These are phyloP conservation scores for Sebastes jordani DNA, from an alignment of 2,797 vertebrate species.

Conservation along the genomic window DNA sequence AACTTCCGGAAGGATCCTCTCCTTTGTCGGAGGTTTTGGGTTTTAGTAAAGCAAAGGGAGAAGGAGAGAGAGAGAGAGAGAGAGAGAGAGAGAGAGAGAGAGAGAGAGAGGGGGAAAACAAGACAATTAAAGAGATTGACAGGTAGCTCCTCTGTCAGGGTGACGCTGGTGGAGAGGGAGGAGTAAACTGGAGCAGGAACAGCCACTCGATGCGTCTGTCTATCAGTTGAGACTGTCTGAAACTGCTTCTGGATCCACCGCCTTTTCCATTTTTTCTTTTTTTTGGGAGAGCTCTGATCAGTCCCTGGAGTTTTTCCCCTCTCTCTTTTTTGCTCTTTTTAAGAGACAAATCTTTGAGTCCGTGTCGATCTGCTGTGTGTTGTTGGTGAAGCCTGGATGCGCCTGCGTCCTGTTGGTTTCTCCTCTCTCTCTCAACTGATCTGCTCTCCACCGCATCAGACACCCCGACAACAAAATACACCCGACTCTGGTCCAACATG, in stretches of 20 bases:
- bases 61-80: neutral
- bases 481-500: conserved; percentile 61
- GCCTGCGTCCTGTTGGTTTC: conserved; percentile 78
- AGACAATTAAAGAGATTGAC: conserved; percentile 99
- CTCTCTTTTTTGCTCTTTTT: conserved; percentile 1
- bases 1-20: conserved; percentile 52
- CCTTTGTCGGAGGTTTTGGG: conserved; percentile 83
- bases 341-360: conserved; percentile 79
- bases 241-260: conserved; percentile 93
- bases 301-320: conserved; percentile 87
- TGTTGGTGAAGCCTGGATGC: conserved; percentile 87
- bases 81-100: no score
- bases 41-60: conserved; percentile 59
- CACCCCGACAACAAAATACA: conserved; percentile 52
- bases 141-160: conserved; percentile 98
- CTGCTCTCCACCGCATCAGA: conserved; percentile 74
- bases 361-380: conserved; percentile 79
- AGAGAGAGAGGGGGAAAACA: conserved; percentile 81
- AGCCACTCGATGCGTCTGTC: conserved; percentile 99
- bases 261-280: conserved; percentile 86
- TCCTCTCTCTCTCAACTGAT: conserved; percentile 64
- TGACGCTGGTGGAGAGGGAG: conserved; percentile 96
- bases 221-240: conserved; percentile 99
- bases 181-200: conserved; percentile 94
- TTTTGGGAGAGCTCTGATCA: conserved; percentile 86